Conservation (phyloP, 2,113 vertebrate genomes). For the Leuciscus idus region DNA sequence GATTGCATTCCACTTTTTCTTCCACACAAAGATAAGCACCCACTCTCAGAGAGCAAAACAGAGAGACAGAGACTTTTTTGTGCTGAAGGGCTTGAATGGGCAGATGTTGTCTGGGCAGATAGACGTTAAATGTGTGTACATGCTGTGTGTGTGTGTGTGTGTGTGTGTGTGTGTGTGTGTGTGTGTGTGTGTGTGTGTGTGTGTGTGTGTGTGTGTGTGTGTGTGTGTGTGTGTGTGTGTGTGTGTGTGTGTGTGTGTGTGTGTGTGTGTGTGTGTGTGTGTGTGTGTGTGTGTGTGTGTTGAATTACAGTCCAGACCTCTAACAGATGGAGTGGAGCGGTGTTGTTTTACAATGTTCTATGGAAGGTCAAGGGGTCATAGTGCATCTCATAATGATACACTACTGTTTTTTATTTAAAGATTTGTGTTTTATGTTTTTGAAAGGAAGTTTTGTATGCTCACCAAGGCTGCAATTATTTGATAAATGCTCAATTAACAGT, state of each 20-base stretch:
- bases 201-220: background rate
- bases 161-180: background rate
- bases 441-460: background rate
- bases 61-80: slow-evolving; percentile 13
- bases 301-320: slow-evolving; percentile 34
- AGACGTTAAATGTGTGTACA: slow-evolving; percentile 7
- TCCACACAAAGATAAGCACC: slow-evolving; percentile 16
- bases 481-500: background rate
- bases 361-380: slow-evolving; percentile 19
- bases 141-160: background rate
- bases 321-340: slow-evolving; percentile 10
- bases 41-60: background rate
- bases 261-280: slow-evolving; percentile 22
- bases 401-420: background rate
- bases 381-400: background rate
- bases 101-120: slow-evolving; percentile 39
- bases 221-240: background rate
- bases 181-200: background rate
- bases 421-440: background rate
- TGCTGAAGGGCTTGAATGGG: slow-evolving; percentile 2
- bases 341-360: slow-evolving; percentile 30
- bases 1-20: slow-evolving; percentile 68
- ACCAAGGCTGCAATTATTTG: background rate
- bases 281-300: slow-evolving; percentile 34
- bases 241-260: background rate